phyloP scores from a whole-genome alignment of 2,797 vertebrate species.

The Hephaestus fuliginosus region DNA sequence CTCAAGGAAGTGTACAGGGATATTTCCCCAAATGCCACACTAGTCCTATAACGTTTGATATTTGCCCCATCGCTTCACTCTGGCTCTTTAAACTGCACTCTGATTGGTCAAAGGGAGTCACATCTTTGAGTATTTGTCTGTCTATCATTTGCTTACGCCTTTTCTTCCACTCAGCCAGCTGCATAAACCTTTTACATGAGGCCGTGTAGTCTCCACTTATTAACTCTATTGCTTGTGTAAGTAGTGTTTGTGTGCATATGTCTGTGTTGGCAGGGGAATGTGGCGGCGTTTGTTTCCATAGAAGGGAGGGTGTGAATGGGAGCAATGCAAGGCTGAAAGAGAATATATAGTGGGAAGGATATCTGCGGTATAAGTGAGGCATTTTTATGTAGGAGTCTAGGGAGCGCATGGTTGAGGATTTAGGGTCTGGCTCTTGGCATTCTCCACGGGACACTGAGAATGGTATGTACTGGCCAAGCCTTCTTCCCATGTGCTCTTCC shows the following conservation, averaged over 20 bases:
- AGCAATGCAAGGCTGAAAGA: slow-evolving; percentile 23
- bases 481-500: slow-evolving; percentile 58
- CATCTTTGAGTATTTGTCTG: background rate
- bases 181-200: slow-evolving; percentile 1
- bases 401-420: slow-evolving; percentile 63
- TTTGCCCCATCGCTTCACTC: background rate
- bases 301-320: slow-evolving; percentile 2
- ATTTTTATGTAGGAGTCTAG: slow-evolving; percentile 59
- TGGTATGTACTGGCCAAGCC: slow-evolving; percentile 76
- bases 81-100: background rate
- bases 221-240: slow-evolving; percentile 11
- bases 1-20: background rate
- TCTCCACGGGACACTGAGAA: slow-evolving; percentile 74
- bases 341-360: slow-evolving; percentile 34
- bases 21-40: background rate
- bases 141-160: background rate
- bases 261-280: background rate
- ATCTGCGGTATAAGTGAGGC: slow-evolving; percentile 38
- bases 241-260: background rate
- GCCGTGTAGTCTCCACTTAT: slow-evolving; percentile 13
- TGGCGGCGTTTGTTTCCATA: slow-evolving; percentile 44
- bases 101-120: background rate
- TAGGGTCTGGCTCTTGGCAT: slow-evolving; percentile 65
- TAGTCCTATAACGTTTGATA: background rate
- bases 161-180: background rate